Evolutionary conservation across 2,888 invertebrate genomes (phyloP).

Genomic region (Ernsta delagoae): DNA sequence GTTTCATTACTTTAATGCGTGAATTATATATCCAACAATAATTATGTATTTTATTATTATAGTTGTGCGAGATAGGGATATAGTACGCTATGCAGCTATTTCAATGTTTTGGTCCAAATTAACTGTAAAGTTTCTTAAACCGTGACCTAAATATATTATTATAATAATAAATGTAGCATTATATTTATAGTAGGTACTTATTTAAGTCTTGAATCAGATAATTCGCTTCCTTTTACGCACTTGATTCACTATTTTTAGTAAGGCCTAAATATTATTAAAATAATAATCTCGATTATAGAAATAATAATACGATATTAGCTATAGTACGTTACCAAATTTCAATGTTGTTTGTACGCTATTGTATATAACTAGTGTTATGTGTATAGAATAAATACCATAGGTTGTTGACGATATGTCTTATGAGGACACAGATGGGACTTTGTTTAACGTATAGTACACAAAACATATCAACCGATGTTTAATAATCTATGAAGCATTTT

Average conservation of each 20-base stretch:
- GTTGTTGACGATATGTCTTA: constrained; percentile 69
- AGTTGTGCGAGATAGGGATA: constrained; percentile 14
- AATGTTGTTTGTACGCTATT: constrained; percentile 59
- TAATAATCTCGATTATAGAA: constrained; percentile 65
- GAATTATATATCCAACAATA: constrained; percentile 20
- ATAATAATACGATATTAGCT: constrained; percentile 39
- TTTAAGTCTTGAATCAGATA: constrained; percentile 24
- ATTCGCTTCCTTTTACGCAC: constrained; percentile 33
- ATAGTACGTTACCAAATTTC: constrained; percentile 68
- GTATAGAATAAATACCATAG: constrained; percentile 56
- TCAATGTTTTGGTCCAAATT: constrained; percentile 34
- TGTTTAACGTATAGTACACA: constrained; percentile 78
- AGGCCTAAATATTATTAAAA: constrained; percentile 43
- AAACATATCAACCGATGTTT: constrained; percentile 77
- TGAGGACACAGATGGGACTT: constrained; percentile 58
- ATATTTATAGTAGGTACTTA: constrained; percentile 15
- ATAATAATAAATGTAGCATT: constrained; percentile 17
- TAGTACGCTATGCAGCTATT: constrained; percentile 49
- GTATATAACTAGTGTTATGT: constrained; percentile 58
- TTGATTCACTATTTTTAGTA: constrained; percentile 24
- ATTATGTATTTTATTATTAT: neutral
- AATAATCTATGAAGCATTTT: neutral
- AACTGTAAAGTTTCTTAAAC: constrained; percentile 30
- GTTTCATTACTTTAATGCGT: constrained; percentile 53
- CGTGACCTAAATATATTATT: constrained; percentile 59